Conservation (phyloP, 2,797 vertebrate genomes). For the Tragopan temminckii region DNA sequence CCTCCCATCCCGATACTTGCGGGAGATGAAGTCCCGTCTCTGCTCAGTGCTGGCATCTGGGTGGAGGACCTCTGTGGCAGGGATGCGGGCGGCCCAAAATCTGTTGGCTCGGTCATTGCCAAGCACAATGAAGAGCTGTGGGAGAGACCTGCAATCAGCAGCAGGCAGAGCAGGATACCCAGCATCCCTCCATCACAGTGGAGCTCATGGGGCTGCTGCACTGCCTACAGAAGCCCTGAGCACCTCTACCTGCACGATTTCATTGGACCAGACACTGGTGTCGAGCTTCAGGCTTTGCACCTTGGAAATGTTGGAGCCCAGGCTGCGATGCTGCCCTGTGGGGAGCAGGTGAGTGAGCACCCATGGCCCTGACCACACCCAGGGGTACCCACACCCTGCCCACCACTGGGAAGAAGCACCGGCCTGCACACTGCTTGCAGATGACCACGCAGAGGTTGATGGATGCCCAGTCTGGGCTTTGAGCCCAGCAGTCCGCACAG, state of each 20-base stretch:
- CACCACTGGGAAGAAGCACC: background rate
- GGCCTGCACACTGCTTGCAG: slow-evolving; percentile 97
- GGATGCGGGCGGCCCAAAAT: slow-evolving; percentile 89
- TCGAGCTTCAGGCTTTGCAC: slow-evolving; percentile 98
- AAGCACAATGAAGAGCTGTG: slow-evolving; percentile 94
- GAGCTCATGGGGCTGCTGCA: rapidly evolving
- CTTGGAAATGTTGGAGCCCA: slow-evolving; percentile 95
- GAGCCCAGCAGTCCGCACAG: slow-evolving; percentile 93
- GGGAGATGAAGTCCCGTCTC: slow-evolving; percentile 89
- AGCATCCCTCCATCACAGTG: rapidly evolving
- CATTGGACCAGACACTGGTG: slow-evolving; percentile 97
- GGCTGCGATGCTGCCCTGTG: slow-evolving; percentile 93
- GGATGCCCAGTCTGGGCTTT: slow-evolving; percentile 95
- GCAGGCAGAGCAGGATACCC: background rate
- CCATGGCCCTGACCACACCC: rapidly evolving
- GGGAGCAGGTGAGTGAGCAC: background rate
- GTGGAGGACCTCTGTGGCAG: slow-evolving; percentile 81
- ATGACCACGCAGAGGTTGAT: slow-evolving; percentile 98
- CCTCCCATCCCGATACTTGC: slow-evolving; percentile 91
- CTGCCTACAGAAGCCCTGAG: background rate
- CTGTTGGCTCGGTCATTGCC: slow-evolving; percentile 95
- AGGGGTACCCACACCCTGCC: rapidly evolving
- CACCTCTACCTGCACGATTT: slow-evolving; percentile 93
- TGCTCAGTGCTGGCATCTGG: slow-evolving; percentile 85
- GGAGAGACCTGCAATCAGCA: background rate